These are phyloP conservation scores for Patiria pectinifera DNA, from an alignment of 53 echinoderm and acorn worm species.

Conservation along the genomic window DNA sequence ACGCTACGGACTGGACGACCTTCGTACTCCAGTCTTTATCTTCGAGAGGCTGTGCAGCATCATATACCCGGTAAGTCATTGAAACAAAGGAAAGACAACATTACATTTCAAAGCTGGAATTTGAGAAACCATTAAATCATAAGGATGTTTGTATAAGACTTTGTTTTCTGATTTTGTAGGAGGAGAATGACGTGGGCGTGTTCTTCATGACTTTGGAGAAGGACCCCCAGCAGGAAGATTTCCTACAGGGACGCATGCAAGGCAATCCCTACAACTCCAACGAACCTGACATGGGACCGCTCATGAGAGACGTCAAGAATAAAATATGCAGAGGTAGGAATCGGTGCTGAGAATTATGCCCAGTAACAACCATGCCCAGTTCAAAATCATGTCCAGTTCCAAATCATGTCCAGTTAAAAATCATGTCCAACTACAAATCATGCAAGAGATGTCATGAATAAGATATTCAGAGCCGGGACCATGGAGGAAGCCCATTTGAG, in stretches of 20 bases:
- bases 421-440: too few species aligned
- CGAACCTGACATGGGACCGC: conserved; percentile 91
- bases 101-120: too few species aligned
- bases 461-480: too few species aligned
- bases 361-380: not conserved
- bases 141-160: not conserved
- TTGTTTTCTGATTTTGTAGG: conserved; percentile 55
- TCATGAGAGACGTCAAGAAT: conserved; percentile 99
- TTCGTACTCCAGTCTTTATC: conserved; percentile 97
- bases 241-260: conserved; percentile 92
- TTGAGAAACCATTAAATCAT: too few species aligned
- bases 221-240: conserved; percentile 97
- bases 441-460: too few species aligned
- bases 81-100: too few species aligned
- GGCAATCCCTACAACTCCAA: conserved; percentile 98
- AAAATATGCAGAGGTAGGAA: conserved; percentile 92
- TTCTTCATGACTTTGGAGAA: conserved; percentile 99
- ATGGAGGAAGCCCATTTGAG: too few species aligned
- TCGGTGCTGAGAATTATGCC: not conserved
- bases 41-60: conserved; percentile 98
- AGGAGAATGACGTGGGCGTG: conserved; percentile 96
- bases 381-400: too few species aligned
- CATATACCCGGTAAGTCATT: conserved; percentile 88
- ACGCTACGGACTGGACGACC: conserved; percentile 91
- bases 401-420: too few species aligned